These are phyloP conservation scores for Denticeps clupeoides DNA, from an alignment of 2,797 vertebrate species.

Conservation along the genomic window DNA sequence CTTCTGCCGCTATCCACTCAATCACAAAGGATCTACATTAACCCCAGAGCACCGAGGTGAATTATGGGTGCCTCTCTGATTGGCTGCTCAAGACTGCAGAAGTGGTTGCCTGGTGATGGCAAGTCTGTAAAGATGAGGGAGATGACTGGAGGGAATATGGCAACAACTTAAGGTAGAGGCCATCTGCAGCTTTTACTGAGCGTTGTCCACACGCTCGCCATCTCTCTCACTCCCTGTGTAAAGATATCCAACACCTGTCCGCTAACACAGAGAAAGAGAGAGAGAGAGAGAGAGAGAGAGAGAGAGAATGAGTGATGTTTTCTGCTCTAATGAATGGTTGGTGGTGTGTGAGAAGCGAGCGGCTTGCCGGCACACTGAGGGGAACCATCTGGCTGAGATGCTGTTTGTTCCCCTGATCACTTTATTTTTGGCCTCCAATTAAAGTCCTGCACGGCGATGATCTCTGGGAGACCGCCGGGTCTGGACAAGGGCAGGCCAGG, in stretches of 20 bases:
- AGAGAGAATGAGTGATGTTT: conserved; percentile 6
- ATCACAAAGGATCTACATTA: conserved; percentile 9
- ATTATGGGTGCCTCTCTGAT: not conserved
- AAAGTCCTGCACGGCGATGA: conserved; percentile 10
- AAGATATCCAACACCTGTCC: not conserved
- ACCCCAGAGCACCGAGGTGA: not conserved
- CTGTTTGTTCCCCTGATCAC: conserved; percentile 21
- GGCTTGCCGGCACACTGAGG: conserved; percentile 15
- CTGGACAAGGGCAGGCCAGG: conserved; percentile 7
- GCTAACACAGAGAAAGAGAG: conserved; percentile 14
- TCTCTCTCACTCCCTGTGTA: not conserved
- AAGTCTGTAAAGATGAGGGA: conserved; percentile 1
- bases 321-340: conserved; percentile 16
- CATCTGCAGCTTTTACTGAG: conserved; percentile 4
- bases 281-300: conserved; percentile 11
- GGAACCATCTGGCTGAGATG: conserved; percentile 29
- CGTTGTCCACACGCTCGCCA: not conserved
- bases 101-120: conserved; percentile 5
- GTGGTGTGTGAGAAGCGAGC: conserved; percentile 6
- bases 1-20: conserved; percentile 5
- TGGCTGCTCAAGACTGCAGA: conserved; percentile 1
- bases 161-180: conserved; percentile 4
- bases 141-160: not conserved
- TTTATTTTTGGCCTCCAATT: conserved; percentile 31
- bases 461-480: conserved; percentile 7